phyloP scores from a whole-genome alignment of 2,888 invertebrate genomes.

The Merodon equestris region DNA sequence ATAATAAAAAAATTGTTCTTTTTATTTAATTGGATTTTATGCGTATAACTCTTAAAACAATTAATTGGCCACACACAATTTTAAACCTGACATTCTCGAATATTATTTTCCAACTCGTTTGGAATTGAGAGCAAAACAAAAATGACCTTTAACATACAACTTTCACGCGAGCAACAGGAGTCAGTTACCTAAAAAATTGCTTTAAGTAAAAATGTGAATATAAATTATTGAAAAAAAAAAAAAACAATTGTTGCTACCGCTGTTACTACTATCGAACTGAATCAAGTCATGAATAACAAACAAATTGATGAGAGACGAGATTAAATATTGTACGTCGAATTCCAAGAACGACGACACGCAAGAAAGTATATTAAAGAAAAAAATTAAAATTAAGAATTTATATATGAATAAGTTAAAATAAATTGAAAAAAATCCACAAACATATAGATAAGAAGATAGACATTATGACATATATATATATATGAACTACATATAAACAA shows the following conservation, averaged over 20 bases:
- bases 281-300: slow-evolving; percentile 69
- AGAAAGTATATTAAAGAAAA: slow-evolving; percentile 16
- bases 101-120: slow-evolving; percentile 58
- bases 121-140: slow-evolving; percentile 18
- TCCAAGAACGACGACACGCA: slow-evolving; percentile 45
- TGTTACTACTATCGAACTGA: slow-evolving; percentile 67
- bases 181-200: slow-evolving; percentile 76
- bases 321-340: slow-evolving; percentile 70
- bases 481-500: slow-evolving; percentile 68
- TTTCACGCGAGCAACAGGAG: slow-evolving; percentile 75
- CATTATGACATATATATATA: slow-evolving; percentile 64
- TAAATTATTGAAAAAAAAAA: slow-evolving; percentile 17
- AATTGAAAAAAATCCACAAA: slow-evolving; percentile 32
- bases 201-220: slow-evolving; percentile 67
- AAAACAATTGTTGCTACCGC: slow-evolving; percentile 62
- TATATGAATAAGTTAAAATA: slow-evolving; percentile 53
- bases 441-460: slow-evolving; percentile 65
- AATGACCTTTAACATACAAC: slow-evolving; percentile 28
- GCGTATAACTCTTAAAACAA: too few species aligned
- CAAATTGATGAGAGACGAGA: slow-evolving; percentile 44
- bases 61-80: slow-evolving; percentile 57
- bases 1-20: slow-evolving; percentile 27
- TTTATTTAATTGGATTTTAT: slow-evolving; percentile 55
- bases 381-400: slow-evolving; percentile 65
- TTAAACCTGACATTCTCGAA: slow-evolving; percentile 58